These are phyloP conservation scores for Hydrocynus forskahlii DNA, from an alignment of 2,797 vertebrate species.

Conservation along the genomic window DNA sequence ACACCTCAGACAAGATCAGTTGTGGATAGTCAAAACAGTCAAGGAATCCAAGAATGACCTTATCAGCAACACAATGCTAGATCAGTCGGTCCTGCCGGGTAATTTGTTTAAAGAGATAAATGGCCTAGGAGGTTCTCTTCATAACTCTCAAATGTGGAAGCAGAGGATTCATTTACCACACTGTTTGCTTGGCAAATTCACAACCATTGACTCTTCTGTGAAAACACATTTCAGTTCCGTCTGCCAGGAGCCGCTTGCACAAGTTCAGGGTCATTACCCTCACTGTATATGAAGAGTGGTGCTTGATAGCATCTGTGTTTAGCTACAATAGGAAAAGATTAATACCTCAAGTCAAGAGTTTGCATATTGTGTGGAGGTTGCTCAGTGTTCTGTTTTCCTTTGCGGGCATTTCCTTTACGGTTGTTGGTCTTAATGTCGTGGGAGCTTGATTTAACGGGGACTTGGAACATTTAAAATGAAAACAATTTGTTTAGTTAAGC, in stretches of 20 bases:
- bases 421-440: conserved; percentile 23
- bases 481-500: conserved; percentile 69
- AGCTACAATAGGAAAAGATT: conserved; percentile 73
- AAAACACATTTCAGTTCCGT: conserved; percentile 74
- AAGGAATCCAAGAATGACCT: not conserved
- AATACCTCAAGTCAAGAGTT: conserved; percentile 67
- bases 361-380: conserved; percentile 50
- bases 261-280: conserved; percentile 79
- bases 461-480: conserved; percentile 70
- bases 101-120: conserved; percentile 42
- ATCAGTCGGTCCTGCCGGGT: not conserved
- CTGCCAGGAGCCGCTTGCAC: conserved; percentile 65
- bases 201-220: conserved; percentile 69
- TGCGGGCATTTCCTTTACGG: conserved; percentile 36
- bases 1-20: not conserved
- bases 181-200: conserved; percentile 71
- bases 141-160: conserved; percentile 32
- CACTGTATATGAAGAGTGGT: conserved; percentile 76
- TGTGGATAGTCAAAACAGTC: conserved; percentile 14
- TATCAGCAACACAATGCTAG: conserved; percentile 10
- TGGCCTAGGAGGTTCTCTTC: conserved; percentile 38
- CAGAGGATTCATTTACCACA: conserved; percentile 55
- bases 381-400: conserved; percentile 45
- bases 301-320: conserved; percentile 75
- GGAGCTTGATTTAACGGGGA: conserved; percentile 47